phyloP scores from a whole-genome alignment of 2,888 invertebrate genomes.

The Phymatocera aterrima region DNA sequence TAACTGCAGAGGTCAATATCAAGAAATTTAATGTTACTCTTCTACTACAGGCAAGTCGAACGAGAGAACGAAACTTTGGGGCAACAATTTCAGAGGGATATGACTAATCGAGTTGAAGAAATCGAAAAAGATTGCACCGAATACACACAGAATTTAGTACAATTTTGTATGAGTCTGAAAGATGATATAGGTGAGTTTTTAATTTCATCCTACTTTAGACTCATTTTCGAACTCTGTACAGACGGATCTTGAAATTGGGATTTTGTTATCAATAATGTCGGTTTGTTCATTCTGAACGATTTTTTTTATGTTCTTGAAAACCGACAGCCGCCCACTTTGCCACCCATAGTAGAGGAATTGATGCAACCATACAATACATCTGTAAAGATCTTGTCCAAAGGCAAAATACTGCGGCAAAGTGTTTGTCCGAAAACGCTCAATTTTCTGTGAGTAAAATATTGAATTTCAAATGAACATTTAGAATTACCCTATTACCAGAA shows the following conservation, averaged over 20 bases:
- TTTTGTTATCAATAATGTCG: background rate
- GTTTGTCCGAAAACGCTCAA: constrained; percentile 57
- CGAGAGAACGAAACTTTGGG: constrained; percentile 65
- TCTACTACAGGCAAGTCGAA: constrained; percentile 62
- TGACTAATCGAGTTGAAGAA: constrained; percentile 59
- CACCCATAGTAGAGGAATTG: constrained; percentile 55
- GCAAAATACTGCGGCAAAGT: constrained; percentile 53
- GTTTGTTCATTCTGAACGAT: background rate
- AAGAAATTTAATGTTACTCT: background rate
- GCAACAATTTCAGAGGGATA: constrained; percentile 62
- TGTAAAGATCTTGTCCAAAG: constrained; percentile 58
- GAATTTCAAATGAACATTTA: background rate
- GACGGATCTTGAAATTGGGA: background rate
- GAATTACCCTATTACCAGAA: too few species aligned
- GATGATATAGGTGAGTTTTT: constrained; percentile 56
- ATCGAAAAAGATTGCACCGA: constrained; percentile 62
- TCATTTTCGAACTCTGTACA: background rate
- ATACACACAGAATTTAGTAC: constrained; percentile 60
- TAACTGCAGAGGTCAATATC: background rate
- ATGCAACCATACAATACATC: constrained; percentile 58
- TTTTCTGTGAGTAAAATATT: constrained; percentile 58
- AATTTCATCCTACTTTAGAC: background rate
- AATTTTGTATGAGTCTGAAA: constrained; percentile 63
- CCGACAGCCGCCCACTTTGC: constrained; percentile 53
- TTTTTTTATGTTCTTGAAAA: constrained; percentile 7